Base-by-base conservation (phyloP, 2,888 invertebrate genomes). In the Neoascia interrupta region DNA sequence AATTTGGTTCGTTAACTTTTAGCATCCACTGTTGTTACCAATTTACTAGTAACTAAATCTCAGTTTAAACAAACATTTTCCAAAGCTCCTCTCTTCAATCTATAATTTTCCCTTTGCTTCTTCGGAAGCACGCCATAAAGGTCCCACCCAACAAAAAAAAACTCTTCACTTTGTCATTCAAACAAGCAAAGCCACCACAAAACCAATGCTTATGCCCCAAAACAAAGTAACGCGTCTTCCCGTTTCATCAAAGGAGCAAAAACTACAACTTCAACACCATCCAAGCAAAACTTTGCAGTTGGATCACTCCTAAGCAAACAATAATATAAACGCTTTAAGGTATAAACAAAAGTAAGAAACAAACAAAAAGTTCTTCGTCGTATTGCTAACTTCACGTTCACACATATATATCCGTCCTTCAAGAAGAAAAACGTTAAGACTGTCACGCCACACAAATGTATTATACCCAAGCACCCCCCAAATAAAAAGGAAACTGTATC, bases 261-360 rank as follows among this genome's bases (percentile, higher is more conserved):
- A 51, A 66, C 45, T 15, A 54, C 36, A 47, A 68, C 68, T 49
- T 64, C 43, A 58, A 58, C 36, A 60, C 36, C 19, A 34, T 58
- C 43, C 37, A 60, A 53, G 53, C 47, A 49, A n/a, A 45, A 75
- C 69, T 75, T 61, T 34, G n/a, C 47, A 18, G 11, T 61, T 41
- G 43, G 41, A 47, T 69, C 36, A 31, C 45, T 53, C 16, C 37
- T 10, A 61, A 53, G 28, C 23, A 72, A 63, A 64, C 49, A 69
- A 47, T n/a, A n/a, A n/a, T n/a, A 66, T 51, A 60, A 51, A 66
- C 60, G 49, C 58, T 41, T 43, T 49, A 13, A 41, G 23, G n/a
- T n/a, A n/a, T n/a, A n/a, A n/a, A n/a, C n/a, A n/a, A n/a, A n/a
- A n/a, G n/a, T n/a, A n/a, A n/a, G n/a, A n/a, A 6, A 31, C 60